These are phyloP conservation scores for Syngnathus acus DNA, from an alignment of 2,797 vertebrate species.

Conservation along the genomic window DNA sequence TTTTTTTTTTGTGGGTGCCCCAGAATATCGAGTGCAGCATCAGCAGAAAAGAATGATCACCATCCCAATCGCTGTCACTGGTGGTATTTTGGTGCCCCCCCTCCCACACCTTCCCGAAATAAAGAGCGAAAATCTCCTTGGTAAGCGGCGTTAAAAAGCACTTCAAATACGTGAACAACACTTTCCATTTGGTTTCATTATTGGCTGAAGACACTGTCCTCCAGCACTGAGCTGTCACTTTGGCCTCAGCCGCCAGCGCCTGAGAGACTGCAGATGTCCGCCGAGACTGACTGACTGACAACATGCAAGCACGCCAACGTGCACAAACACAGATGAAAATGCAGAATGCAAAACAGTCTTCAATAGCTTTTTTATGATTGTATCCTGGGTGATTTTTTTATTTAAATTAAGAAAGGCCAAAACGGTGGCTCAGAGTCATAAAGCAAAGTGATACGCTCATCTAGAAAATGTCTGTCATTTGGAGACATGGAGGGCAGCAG, in stretches of 20 bases:
- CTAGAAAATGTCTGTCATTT: too few relatives aligned
- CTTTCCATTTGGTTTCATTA: constrained; percentile 32
- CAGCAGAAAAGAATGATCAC: constrained; percentile 34
- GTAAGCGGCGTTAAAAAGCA: constrained; percentile 46
- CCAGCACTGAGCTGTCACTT: constrained; percentile 40
- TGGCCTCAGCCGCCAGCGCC: constrained; percentile 22
- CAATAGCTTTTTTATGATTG: not conserved
- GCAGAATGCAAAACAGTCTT: not conserved
- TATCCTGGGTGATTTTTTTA: too few relatives aligned
- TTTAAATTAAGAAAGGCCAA: too few relatives aligned
- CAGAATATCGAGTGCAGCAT: constrained; percentile 20
- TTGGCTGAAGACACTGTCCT: constrained; percentile 37
- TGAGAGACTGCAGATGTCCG: constrained; percentile 41
- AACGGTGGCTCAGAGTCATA: too few relatives aligned
- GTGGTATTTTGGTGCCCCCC: constrained; percentile 21
- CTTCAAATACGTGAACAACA: constrained; percentile 41
- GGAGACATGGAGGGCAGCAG: too few relatives aligned
- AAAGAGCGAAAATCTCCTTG: constrained; percentile 23
- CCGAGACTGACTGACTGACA: constrained; percentile 12
- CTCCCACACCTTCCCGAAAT: constrained; percentile 5
- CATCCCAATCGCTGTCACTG: constrained; percentile 26
- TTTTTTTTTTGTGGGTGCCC: not conserved
- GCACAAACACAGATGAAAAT: not conserved
- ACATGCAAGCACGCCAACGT: not conserved
- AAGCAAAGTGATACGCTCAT: too few relatives aligned